A percentile compares a stretch with the other conserved stretches of the same genome.
phyloP scores from a whole-genome alignment of 2,797 vertebrate genomes.

The Pangasius macronema region DNA sequence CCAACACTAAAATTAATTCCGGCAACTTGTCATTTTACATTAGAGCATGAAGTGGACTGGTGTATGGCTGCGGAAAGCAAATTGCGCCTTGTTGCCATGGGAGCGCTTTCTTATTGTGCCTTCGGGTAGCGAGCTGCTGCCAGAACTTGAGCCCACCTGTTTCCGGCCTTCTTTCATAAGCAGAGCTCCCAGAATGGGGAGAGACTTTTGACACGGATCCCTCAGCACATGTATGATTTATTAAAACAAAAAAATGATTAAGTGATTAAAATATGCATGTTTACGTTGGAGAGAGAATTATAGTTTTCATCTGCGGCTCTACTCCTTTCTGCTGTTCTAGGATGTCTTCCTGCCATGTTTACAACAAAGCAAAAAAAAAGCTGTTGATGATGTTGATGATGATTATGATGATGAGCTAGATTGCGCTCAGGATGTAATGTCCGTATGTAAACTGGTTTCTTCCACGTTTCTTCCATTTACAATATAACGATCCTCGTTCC shows the following conservation, averaged over 20 bases:
- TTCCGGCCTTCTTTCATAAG: constrained; percentile 63
- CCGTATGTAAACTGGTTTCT: neutral
- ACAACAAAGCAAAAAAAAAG: no score
- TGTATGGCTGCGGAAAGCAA: constrained; percentile 64
- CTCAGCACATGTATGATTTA: constrained; percentile 13
- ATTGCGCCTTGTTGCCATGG: constrained; percentile 77
- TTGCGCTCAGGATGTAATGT: neutral
- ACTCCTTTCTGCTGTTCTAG: no score
- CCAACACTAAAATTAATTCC: constrained; percentile 74
- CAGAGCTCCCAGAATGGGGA: constrained; percentile 53
- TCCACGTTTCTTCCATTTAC: neutral
- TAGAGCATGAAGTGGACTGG: constrained; percentile 73
- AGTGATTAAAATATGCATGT: neutral
- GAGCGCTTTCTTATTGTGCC: constrained; percentile 67
- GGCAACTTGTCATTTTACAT: constrained; percentile 78
- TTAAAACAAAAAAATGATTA: neutral
- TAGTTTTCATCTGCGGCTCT: neutral
- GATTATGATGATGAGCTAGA: neutral
- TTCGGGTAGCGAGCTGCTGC: constrained; percentile 64
- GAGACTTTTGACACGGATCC: constrained; percentile 42
- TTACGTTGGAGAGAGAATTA: neutral
- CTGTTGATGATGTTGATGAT: neutral
- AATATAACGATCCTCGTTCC: neutral
- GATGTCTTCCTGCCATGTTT: no score
- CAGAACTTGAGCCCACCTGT: constrained; percentile 71